Evolutionary conservation across 2,888 invertebrate genomes (phyloP).

Genomic region (Drosophila hawaiiensis): DNA sequence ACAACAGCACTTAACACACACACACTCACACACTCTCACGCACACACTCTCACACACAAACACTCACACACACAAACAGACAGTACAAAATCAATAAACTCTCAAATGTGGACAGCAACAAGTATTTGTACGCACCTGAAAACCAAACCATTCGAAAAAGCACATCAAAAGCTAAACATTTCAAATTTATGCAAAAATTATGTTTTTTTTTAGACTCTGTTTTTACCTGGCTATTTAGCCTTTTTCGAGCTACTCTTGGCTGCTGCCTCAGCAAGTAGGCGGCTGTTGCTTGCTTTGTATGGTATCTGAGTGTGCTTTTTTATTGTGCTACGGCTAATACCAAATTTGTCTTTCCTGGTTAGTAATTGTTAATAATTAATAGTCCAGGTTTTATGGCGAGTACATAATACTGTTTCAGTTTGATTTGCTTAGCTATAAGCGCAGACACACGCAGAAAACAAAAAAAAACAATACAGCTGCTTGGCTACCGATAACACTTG

Average conservation of each 20-base stretch:
- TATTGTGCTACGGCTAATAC: background rate
- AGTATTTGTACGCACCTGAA: constrained; percentile 18
- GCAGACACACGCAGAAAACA: constrained; percentile 8
- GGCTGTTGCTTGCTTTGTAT: constrained; percentile 12
- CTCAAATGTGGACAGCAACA: constrained; percentile 19
- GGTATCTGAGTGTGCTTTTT: background rate
- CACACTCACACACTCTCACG: background rate
- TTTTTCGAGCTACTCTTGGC: constrained; percentile 42
- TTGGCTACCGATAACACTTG: constrained; percentile 15
- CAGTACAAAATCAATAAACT: constrained; percentile 31
- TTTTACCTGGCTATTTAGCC: constrained; percentile 28
- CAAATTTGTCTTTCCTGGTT: background rate
- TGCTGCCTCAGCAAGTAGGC: constrained; percentile 11
- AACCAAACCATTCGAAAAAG: background rate
- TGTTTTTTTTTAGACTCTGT: constrained; percentile 5
- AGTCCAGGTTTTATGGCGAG: constrained; percentile 9
- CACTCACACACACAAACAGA: background rate
- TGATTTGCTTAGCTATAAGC: constrained; percentile 17
- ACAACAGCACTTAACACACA: background rate
- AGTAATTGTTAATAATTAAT: constrained; percentile 6
- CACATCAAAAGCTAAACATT: background rate
- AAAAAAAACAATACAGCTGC: constrained; percentile 46
- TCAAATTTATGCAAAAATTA: constrained; percentile 24
- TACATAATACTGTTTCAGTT: constrained; percentile 56
- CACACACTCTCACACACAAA: no score